Percentiles rank a stretch among this genome's conserved stretches.
Conservation (phyloP, 1,140 invertebrate genomes). For the Ptiloglossa arizonensis region DNA sequence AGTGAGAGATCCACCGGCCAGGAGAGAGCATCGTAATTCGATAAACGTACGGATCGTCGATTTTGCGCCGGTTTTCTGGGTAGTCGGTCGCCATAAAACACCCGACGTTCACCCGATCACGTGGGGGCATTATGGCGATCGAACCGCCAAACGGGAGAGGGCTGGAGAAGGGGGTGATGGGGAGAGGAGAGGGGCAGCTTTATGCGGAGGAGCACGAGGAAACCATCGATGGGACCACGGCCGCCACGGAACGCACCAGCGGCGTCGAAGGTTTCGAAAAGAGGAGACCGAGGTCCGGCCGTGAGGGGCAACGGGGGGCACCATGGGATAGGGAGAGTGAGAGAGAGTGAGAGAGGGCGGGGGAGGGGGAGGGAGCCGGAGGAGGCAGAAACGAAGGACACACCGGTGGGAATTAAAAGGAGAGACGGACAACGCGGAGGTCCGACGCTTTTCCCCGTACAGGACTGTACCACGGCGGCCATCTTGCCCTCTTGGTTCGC, state of each 20-base stretch:
- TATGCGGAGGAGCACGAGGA: slow-evolving; percentile 18
- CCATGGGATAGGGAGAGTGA: too few species aligned
- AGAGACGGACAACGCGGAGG: slow-evolving; percentile 66
- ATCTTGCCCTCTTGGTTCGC: slow-evolving; percentile 59
- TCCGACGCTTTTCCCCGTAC: slow-evolving; percentile 72
- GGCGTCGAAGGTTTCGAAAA: slow-evolving; percentile 44
- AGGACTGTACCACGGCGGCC: slow-evolving; percentile 67
- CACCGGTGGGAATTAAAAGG: slow-evolving; percentile 71
- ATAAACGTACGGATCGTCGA: slow-evolving; percentile 68
- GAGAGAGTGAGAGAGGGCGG: slow-evolving; percentile 22
- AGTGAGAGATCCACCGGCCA: slow-evolving; percentile 25
- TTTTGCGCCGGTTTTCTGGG: slow-evolving; percentile 69
- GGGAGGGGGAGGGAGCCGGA: too few species aligned
- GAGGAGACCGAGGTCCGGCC: slow-evolving; percentile 38
- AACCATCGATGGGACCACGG: slow-evolving; percentile 15
- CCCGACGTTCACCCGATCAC: slow-evolving; percentile 53
- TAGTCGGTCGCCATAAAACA: slow-evolving; percentile 59
- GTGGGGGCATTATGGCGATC: slow-evolving; percentile 60
- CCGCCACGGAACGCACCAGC: slow-evolving; percentile 30
- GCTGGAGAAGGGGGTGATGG: too few species aligned
- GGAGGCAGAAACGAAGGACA: slow-evolving; percentile 60
- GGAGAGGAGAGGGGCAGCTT: slow-evolving; percentile 17
- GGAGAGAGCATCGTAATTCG: slow-evolving; percentile 65
- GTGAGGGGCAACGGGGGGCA: slow-evolving; percentile 5
- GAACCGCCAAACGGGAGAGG: slow-evolving; percentile 35